Evolutionary conservation across 2,888 invertebrate species (phyloP).

Genomic region (Temnothorax unifasciatus): DNA sequence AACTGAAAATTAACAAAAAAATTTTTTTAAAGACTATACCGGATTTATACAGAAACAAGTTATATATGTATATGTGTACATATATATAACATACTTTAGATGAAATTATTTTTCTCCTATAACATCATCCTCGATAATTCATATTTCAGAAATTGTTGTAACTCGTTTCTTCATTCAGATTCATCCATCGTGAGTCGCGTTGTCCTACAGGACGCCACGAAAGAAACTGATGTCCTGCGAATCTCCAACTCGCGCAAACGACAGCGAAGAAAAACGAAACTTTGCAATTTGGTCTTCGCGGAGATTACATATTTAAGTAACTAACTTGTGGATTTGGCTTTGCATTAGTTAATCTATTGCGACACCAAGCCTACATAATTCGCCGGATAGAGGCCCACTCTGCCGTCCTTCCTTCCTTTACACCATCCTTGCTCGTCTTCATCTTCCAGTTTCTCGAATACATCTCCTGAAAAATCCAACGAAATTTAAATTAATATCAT

Average conservation of each 20-base stretch:
- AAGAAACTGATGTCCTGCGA: slow-evolving; percentile 1
- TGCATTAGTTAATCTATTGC: slow-evolving; percentile 82
- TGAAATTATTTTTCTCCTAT: slow-evolving; percentile 31
- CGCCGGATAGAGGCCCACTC: slow-evolving; percentile 98
- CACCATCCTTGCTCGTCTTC: slow-evolving; percentile 99
- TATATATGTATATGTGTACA: slow-evolving; percentile 51
- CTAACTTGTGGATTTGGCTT: slow-evolving; percentile 72
- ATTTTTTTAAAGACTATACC: slow-evolving; percentile 48
- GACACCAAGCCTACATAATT: slow-evolving; percentile 95
- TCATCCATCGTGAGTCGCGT: slow-evolving; percentile 1
- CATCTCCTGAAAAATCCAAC: slow-evolving; percentile 91
- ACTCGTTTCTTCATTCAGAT: slow-evolving; percentile 20
- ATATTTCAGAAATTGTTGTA: slow-evolving; percentile 28
- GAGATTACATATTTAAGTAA: slow-evolving; percentile 70
- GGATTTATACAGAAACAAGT: slow-evolving; percentile 54
- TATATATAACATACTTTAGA: slow-evolving; percentile 60
- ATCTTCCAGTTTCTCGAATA: slow-evolving; percentile 98
- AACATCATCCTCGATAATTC: slow-evolving; percentile 42
- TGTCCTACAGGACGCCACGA: not conserved
- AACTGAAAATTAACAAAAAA: slow-evolving; percentile 23
- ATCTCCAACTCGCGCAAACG: slow-evolving; percentile 6
- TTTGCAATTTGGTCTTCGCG: slow-evolving; percentile 55
- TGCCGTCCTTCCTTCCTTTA: slow-evolving; percentile 98
- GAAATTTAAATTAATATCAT: not conserved
- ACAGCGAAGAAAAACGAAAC: slow-evolving; percentile 62